phyloP scores from a whole-genome alignment of 1,140 invertebrate species.

The Vanessa atalanta region DNA sequence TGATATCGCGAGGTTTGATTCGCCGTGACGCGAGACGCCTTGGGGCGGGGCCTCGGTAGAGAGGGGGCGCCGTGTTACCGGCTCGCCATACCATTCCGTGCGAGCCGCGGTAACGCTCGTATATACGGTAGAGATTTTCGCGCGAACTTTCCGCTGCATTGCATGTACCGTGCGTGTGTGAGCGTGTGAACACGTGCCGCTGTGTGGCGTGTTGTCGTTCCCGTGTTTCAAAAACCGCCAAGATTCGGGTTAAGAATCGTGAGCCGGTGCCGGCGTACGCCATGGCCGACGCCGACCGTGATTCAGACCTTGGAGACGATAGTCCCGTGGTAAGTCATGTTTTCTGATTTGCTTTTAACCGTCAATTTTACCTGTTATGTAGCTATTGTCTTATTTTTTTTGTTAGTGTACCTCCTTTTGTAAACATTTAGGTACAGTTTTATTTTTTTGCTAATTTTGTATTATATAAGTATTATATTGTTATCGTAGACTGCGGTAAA shows the following conservation, averaged over 20 bases:
- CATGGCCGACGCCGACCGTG: conserved; percentile 91
- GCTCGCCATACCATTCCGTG: conserved; percentile 61
- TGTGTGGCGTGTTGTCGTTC: conserved; percentile 54
- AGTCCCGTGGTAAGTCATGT: conserved; percentile 81
- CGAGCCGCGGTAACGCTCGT: conserved; percentile 55
- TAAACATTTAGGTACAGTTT: background rate
- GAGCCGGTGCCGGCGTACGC: conserved; percentile 92
- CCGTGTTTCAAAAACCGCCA: conserved; percentile 82
- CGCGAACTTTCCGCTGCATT: conserved; percentile 33
- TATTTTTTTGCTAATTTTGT: too few relatives aligned
- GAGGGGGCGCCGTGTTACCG: conserved; percentile 46
- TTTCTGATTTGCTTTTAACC: background rate
- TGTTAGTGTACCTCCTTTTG: background rate
- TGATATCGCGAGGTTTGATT: conserved; percentile 75
- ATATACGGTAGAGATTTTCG: conserved; percentile 10
- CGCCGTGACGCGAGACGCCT: conserved; percentile 72
- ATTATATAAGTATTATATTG: too few relatives aligned
- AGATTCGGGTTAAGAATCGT: conserved; percentile 95
- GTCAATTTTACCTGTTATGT: background rate
- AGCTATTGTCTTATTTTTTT: conserved; percentile 3
- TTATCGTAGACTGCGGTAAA: too few relatives aligned
- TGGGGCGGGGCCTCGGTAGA: conserved; percentile 64
- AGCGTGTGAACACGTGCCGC: conserved; percentile 56
- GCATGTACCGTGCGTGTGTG: conserved; percentile 60
- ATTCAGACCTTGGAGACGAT: conserved; percentile 86